Evolutionary conservation across 2,113 vertebrate species (phyloP).

Genomic region (Lota lota): DNA sequence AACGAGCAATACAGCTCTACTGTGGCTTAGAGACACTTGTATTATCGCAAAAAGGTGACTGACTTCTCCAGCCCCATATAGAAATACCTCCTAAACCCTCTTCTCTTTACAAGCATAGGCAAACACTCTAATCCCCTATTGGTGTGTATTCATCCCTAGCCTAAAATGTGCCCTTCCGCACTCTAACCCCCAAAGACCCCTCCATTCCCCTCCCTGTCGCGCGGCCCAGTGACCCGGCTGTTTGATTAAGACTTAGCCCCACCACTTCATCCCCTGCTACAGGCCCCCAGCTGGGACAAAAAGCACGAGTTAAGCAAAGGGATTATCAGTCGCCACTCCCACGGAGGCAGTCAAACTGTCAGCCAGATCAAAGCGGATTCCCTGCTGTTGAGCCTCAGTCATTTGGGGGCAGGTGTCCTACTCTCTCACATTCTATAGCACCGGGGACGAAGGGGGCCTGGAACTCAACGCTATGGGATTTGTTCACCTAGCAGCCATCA

Average conservation of each 20-base stretch:
- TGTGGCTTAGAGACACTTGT: too few species aligned
- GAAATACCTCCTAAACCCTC: slow-evolving; percentile 47
- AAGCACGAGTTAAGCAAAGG: slow-evolving; percentile 87
- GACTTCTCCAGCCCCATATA: slow-evolving; percentile 28
- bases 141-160: slow-evolving; percentile 66
- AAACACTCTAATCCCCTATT: slow-evolving; percentile 69
- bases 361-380: slow-evolving; percentile 82
- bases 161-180: slow-evolving; percentile 61
- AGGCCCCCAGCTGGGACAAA: slow-evolving; percentile 82
- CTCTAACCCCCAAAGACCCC: slow-evolving; percentile 64
- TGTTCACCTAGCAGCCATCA: too few species aligned
- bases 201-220: slow-evolving; percentile 40
- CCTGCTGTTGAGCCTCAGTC: slow-evolving; percentile 72
- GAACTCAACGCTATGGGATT: too few species aligned
- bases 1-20: slow-evolving; percentile 25
- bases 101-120: slow-evolving; percentile 61
- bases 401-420: slow-evolving; percentile 77
- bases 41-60: slow-evolving; percentile 13
- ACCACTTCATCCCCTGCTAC: slow-evolving; percentile 78
- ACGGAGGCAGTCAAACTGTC: slow-evolving; percentile 84
- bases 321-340: slow-evolving; percentile 85
- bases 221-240: slow-evolving; percentile 62
- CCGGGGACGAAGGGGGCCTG: slow-evolving; percentile 12
- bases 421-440: slow-evolving; percentile 63
- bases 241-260: slow-evolving; percentile 89